Conservation (phyloP, 2,113 vertebrate species). For the Thomomys bottae region DNA sequence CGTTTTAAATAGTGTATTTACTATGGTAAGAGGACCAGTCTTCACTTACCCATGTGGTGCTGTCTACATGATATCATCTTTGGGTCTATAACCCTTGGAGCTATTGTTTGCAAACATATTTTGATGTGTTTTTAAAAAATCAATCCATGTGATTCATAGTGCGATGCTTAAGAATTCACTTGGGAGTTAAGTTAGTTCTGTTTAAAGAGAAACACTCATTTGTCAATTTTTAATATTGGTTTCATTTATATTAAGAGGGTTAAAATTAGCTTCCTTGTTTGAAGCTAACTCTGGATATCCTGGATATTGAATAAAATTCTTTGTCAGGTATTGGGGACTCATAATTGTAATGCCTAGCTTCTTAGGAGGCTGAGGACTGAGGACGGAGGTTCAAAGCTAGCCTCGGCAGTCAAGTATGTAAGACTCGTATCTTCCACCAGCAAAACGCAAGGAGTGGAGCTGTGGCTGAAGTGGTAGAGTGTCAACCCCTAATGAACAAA, state of each 20-base stretch:
- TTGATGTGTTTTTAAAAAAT: not conserved
- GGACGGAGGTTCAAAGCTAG: no score
- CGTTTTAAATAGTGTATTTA: constrained; percentile 7
- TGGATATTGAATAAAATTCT: not conserved
- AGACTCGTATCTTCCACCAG: no score
- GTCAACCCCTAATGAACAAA: no score
- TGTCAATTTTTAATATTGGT: not conserved
- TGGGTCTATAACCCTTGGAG: not conserved
- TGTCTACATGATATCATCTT: not conserved
- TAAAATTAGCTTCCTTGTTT: not conserved
- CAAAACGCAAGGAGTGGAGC: no score
- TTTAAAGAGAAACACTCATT: not conserved
- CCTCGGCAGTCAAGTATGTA: no score
- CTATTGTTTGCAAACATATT: not conserved
- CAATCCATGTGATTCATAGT: not conserved
- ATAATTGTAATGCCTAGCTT: no score
- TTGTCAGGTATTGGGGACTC: no score
- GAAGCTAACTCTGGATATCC: not conserved
- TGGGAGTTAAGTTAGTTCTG: not conserved
- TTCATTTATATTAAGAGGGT: not conserved
- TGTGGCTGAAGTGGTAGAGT: no score
- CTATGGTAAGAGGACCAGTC: not conserved
- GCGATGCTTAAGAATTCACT: not conserved
- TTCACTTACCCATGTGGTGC: not conserved
- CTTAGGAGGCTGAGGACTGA: no score